phyloP scores from a whole-genome alignment of 2,888 invertebrate species.

The Linnaemya vulpina region DNA sequence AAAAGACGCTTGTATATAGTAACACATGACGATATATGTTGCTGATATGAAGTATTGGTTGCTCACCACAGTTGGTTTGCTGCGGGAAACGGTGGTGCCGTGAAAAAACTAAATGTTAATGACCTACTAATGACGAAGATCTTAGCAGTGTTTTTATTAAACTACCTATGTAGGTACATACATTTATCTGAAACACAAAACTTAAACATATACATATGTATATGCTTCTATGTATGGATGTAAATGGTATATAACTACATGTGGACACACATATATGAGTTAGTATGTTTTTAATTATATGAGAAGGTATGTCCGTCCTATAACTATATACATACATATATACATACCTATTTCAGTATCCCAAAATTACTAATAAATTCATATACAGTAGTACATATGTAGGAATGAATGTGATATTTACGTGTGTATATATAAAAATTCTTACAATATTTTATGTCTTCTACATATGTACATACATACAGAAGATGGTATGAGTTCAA shows the following conservation, averaged over 20 bases:
- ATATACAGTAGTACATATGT: background rate
- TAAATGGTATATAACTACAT: no score
- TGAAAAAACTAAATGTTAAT: conserved; percentile 59
- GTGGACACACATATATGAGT: no score
- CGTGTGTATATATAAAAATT: no score
- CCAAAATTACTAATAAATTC: background rate
- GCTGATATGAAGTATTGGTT: conserved; percentile 19
- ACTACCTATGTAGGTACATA: background rate
- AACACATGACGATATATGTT: conserved; percentile 37
- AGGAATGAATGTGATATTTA: no score
- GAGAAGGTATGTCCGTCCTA: no score
- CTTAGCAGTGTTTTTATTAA: conserved; percentile 30
- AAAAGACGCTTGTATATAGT: conserved; percentile 23
- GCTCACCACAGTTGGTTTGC: conserved; percentile 14
- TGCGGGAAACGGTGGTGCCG: conserved; percentile 34
- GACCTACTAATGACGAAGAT: conserved; percentile 62
- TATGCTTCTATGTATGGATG: background rate
- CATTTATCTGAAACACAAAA: background rate
- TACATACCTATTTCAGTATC: background rate
- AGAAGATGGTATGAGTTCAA: conserved; percentile 11
- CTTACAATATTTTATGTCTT: background rate
- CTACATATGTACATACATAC: background rate
- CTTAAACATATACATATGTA: background rate
- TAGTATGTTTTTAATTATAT: no score
- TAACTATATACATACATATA: no score